Evolutionary conservation across 2,797 vertebrate species (phyloP).

Genomic region (Chaetophractus vellerosus): DNA sequence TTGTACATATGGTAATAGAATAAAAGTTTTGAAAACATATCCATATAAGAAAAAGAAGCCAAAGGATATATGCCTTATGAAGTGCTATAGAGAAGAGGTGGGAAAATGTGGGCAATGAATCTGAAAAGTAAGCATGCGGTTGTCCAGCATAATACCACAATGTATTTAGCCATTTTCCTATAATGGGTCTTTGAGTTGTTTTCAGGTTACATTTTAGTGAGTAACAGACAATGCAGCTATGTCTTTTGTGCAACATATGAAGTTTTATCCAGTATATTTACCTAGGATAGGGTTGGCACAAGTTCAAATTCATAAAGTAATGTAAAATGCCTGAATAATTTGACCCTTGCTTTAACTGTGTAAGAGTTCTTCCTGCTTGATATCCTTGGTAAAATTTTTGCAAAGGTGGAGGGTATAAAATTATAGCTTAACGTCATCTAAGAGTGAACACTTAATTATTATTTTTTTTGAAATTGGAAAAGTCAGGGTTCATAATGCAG

Average conservation of each 20-base stretch:
- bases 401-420: background rate
- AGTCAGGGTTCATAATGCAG: background rate
- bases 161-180: background rate
- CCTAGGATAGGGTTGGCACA: background rate
- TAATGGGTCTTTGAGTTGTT: background rate
- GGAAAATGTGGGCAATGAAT: background rate
- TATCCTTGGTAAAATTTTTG: background rate
- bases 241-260: background rate
- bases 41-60: no score
- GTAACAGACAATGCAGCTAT: background rate
- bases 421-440: background rate
- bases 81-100: background rate
- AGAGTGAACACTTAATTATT: background rate
- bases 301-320: background rate
- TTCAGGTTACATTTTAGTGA: background rate
- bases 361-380: background rate
- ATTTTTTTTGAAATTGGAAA: background rate
- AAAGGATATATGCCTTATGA: background rate
- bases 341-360: background rate
- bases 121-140: background rate
- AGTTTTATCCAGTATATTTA: background rate
- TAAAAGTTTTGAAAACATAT: no score
- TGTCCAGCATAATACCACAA: background rate
- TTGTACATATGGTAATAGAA: no score
- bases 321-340: background rate